Evolutionary conservation across 2,888 invertebrate species (phyloP), one percentile per base, ranked within the genome.

Genomic region (Caenorhabditis sp.): DNA sequence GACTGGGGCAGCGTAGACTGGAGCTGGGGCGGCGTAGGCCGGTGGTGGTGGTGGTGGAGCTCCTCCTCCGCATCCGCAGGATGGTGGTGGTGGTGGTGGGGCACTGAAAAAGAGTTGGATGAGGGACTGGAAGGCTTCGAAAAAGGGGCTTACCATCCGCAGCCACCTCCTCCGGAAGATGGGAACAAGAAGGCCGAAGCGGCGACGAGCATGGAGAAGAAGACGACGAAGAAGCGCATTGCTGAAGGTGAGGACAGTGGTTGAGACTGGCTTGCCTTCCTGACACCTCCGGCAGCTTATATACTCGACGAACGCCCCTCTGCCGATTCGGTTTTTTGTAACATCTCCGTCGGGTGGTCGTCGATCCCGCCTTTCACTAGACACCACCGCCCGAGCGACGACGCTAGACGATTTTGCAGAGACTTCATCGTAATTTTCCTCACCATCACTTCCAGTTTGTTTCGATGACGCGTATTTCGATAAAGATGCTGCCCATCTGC

Each of bases 31-130:
- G 45, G 61, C 65, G 48, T 65, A 65, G n/a, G 30, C 58, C 58
- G 68, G 68, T 27, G 68, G 41, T 68, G 68, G 68, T 61, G 68
- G 61, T 17, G 63, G 53, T n/a, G 70, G 56, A 15, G 50, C 70
- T 30, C 70, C 79, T 20, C 70, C 73, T 70, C 79, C 76, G 61
- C 79, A 59, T 74, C 74, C 79, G 41, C 77, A 73, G 8, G 37
- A 24, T 73, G 74, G 74, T 74, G 78, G 70, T 78, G 78, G 78
- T 72, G 78, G 78, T 73, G 74, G 74, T 72, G 79, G 75, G 26
- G 75, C 79, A 32, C 79, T 66, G 52, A 50, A 68, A 75, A 39
- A 35, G 27, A 27, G 46, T 24, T 26, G 24, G 45, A 24, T 48
- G 35, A 20, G 7, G 7, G 5, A 5, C 17, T 30, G 17, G 20